Base-by-base conservation (phyloP, 2,888 invertebrate species). In the Cynaeus angustus region DNA sequence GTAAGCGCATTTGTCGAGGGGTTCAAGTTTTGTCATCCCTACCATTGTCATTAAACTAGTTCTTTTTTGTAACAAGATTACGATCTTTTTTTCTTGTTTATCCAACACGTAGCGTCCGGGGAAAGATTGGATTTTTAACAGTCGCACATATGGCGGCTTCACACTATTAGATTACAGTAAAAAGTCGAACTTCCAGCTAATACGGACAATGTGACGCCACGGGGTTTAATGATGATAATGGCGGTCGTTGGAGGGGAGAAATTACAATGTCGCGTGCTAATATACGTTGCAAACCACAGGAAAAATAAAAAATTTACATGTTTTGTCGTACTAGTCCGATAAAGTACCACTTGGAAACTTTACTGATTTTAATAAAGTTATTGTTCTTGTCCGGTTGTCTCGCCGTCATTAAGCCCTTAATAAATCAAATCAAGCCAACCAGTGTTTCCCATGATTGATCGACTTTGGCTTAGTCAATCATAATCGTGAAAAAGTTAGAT, bases 1-100 rank as follows among this genome's bases (percentile, higher is more conserved):
- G 2, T 64, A 64, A 64, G 53, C 53, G 53, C 53, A 64, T 64
- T 64, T 52, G 12, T 56, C 43, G 41, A 21, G 43, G 30, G 37
- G 28, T 43, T 21, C 12, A 28, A n/a, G 37, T 64, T 64, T 64
- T 64, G 62, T 62, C 38, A 16, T 33, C 38, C 26, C 37, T 21
- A 10, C 50, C 13, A 62, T 62, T 50, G 62, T 62, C 46, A 28
- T 30, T 59, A 43, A 43, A 59, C 43, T 45, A 59, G 30, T 16
- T 52, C 26, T 5, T 13, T 48, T 48, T 46, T 46, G n/a, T 46
- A 16, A 16, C 7, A 3, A 46, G 13, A 12, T 46, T 21, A 21
- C 16, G 46, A 16, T 9, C 26, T 16, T n/a, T 43, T 56, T 37
- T 14, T 41, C 37, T 56, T 56, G 56, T 38, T 55, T 9, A 21